Evolutionary conservation across 1,140 invertebrate genomes (phyloP), one percentile per base, ranked within the genome.

Genomic region (Drosophila sturtevanti): DNA sequence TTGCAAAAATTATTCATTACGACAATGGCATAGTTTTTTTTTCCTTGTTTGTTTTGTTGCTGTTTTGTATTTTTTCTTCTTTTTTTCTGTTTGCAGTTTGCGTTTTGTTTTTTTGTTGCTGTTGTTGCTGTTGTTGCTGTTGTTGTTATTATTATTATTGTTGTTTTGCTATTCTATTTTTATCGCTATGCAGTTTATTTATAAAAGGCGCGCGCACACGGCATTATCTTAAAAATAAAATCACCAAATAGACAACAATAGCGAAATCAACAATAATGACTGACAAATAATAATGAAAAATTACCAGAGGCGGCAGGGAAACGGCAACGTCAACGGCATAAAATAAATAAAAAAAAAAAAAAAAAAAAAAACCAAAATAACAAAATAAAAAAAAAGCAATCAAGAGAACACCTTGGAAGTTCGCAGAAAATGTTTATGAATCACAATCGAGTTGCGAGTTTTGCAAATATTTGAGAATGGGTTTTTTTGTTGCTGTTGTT

Each of bases 111-210:
- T 74, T 44, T n/a, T 22, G n/a, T 7, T 34, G 14, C 21, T 41
- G 37, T 48, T 69, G n/a, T 38, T 59, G 63, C 65, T 73, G 73
- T 78, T 69, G 4, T 31, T 41, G 37, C 48, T 69, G 22, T 35
- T 59, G 63, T 65, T 73, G 76, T 78, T 70, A 6, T 80, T 79
- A 76, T 58, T 56, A 6, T 31, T 31, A 68, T 71, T 81, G 66
- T 64, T 62, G 51, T 44, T 44, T 65, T 48, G 56, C 70, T 74
- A 70, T 71, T 80, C 81, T 85, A 85, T 85, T 85, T 85, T 85
- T 85, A 85, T 73, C 81, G 75, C 41, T 74, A 80, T 85, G 81
- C 81, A 85, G 77, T 85, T 85, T 85, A 85, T 85, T 85, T 80
- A 85, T 85, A 85, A 85, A 86, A 74, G 27, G 27, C 54, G 54